phyloP scores from a whole-genome alignment of 2,797 vertebrate genomes.

The Sebastes diaconus region DNA sequence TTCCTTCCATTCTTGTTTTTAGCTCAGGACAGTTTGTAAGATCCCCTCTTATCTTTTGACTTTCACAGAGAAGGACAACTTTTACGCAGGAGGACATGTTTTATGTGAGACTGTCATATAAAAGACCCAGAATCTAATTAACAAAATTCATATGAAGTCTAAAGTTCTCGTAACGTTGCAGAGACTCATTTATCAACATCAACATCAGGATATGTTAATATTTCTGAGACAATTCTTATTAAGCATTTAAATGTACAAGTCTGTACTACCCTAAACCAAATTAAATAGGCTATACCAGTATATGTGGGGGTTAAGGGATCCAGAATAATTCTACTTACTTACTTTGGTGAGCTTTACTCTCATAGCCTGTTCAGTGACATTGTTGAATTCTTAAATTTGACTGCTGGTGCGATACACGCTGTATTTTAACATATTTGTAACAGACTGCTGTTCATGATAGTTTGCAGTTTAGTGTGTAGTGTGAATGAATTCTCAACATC shows the following conservation, averaged over 20 bases:
- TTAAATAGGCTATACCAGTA: background rate
- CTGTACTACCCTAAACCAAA: background rate
- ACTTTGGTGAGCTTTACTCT: background rate
- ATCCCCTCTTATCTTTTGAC: background rate
- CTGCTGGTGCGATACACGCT: background rate
- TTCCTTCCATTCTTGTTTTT: too few relatives aligned
- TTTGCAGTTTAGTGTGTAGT: constrained; percentile 2
- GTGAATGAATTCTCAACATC: constrained; percentile 34
- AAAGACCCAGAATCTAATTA: background rate
- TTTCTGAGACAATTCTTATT: background rate
- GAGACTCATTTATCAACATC: background rate
- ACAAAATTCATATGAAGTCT: background rate
- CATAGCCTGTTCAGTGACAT: background rate
- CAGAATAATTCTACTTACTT: background rate
- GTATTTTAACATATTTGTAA: constrained; percentile 7
- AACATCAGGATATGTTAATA: background rate
- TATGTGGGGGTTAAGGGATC: background rate
- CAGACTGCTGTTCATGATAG: background rate
- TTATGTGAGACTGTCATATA: background rate
- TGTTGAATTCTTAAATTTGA: background rate
- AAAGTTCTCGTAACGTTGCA: background rate
- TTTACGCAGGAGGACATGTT: background rate
- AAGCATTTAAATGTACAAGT: background rate
- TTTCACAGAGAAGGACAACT: background rate
- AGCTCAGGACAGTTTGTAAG: background rate